Evolutionary conservation across 2,113 vertebrate genomes (phyloP).

Genomic region (Bos indicus): DNA sequence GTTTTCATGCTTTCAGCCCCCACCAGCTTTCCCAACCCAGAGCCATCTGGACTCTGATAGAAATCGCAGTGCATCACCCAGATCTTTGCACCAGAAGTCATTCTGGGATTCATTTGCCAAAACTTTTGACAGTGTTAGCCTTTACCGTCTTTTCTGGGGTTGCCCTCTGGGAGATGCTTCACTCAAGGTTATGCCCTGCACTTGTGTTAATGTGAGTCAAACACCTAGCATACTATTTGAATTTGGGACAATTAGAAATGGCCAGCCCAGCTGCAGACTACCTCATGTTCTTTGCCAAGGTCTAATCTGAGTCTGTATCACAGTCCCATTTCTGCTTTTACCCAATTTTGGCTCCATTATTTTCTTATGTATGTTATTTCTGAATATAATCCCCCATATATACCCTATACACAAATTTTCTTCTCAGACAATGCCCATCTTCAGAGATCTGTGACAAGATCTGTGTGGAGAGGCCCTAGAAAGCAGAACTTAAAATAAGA

Average conservation of each 20-base stretch:
- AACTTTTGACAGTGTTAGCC: not conserved
- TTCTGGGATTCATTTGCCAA: not conserved
- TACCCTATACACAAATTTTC: not conserved
- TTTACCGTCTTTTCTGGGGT: not conserved
- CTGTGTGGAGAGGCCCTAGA: not conserved
- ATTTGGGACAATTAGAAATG: not conserved
- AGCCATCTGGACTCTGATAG: not conserved
- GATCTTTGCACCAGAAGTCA: not conserved
- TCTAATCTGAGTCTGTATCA: not conserved
- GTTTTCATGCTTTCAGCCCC: not conserved
- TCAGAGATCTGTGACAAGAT: not conserved
- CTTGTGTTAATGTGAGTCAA: not conserved
- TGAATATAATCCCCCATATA: not conserved
- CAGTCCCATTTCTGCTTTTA: not conserved
- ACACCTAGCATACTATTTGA: not conserved
- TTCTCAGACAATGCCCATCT: not conserved
- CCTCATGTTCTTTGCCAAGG: no score
- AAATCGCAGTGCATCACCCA: fast-evolving
- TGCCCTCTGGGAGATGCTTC: not conserved
- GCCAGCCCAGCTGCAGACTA: not conserved
- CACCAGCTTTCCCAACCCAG: not conserved
- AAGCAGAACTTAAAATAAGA: not conserved
- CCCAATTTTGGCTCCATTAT: not conserved
- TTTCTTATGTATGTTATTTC: not conserved
- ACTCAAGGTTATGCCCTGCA: no score